Percentiles rank a stretch among this genome's conserved stretches.
Conservation (phyloP, 2,113 vertebrate species). For the Terrapene triunguis region DNA sequence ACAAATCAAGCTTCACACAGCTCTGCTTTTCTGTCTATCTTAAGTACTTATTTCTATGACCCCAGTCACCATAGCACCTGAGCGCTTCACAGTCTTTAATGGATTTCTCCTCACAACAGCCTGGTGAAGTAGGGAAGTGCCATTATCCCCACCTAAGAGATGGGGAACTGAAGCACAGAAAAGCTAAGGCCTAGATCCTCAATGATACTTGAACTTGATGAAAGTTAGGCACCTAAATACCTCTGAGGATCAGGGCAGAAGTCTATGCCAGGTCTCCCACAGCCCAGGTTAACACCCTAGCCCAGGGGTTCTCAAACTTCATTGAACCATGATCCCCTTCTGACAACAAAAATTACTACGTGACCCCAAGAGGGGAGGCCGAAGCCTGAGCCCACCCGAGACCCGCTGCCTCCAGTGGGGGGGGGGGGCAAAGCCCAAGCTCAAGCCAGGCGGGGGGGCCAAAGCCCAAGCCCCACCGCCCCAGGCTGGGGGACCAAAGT, state of each 20-base stretch:
- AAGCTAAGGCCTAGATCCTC: background rate
- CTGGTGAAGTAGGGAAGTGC: background rate
- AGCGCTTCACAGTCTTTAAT: background rate
- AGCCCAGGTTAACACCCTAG: background rate
- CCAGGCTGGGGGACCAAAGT: too few relatives aligned
- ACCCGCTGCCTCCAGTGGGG: too few relatives aligned
- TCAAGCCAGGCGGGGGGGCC: too few relatives aligned
- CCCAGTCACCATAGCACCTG: background rate
- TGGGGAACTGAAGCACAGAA: background rate
- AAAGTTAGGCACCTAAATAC: background rate
- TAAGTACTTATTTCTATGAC: background rate
- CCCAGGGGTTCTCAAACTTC: too few relatives aligned
- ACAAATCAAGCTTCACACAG: background rate
- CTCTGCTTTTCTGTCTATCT: background rate
- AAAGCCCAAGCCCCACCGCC: too few relatives aligned
- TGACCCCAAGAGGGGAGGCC: too few relatives aligned
- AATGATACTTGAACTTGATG: background rate
- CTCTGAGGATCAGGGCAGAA: background rate
- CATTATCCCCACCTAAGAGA: background rate
- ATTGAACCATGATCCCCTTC: too few relatives aligned
- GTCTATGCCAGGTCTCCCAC: background rate
- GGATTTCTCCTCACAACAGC: background rate
- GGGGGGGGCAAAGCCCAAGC: too few relatives aligned
- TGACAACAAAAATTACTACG: too few relatives aligned
- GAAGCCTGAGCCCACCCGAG: too few relatives aligned